Percentiles rank a stretch among this genome's conserved stretches.
phyloP scores from a whole-genome alignment of 2,888 invertebrate species.

The Formica aserva region DNA sequence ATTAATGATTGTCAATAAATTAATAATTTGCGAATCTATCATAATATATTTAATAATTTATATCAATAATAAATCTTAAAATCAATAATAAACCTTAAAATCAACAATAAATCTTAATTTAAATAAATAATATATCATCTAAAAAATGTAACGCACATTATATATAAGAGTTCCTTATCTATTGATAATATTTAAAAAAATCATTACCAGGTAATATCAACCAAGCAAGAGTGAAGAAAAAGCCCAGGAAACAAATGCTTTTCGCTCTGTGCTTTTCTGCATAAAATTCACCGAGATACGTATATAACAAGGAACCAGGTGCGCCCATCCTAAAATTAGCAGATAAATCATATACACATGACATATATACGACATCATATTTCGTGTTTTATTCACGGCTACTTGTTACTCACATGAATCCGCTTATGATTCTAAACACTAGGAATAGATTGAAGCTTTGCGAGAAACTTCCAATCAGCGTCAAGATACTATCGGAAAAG shows the following conservation, averaged over 20 bases:
- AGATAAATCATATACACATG: neutral
- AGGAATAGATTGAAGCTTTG: constrained; percentile 88
- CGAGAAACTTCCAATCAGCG: constrained; percentile 88
- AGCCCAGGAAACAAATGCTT: constrained; percentile 89
- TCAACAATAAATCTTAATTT: neutral
- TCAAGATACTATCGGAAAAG: constrained; percentile 87
- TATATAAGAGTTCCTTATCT: neutral
- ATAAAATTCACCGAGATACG: constrained; percentile 90
- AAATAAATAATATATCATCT: neutral
- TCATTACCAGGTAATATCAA: constrained; percentile 87
- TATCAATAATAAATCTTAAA: neutral
- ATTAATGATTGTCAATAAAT: constrained; percentile 8
- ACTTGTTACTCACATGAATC: constrained; percentile 86
- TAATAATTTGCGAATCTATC: neutral
- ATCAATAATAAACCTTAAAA: too few relatives aligned
- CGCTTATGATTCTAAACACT: constrained; percentile 89
- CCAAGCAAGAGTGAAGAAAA: constrained; percentile 89
- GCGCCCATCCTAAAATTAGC: constrained; percentile 85
- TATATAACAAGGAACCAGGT: constrained; percentile 88
- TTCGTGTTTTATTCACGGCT: neutral
- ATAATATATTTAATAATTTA: neutral
- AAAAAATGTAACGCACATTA: neutral
- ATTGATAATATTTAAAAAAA: neutral
- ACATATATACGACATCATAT: neutral
- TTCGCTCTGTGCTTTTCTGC: constrained; percentile 88